These are phyloP conservation scores for Eonycteris spelaea DNA, from an alignment of 2,113 vertebrate genomes.

Conservation along the genomic window DNA sequence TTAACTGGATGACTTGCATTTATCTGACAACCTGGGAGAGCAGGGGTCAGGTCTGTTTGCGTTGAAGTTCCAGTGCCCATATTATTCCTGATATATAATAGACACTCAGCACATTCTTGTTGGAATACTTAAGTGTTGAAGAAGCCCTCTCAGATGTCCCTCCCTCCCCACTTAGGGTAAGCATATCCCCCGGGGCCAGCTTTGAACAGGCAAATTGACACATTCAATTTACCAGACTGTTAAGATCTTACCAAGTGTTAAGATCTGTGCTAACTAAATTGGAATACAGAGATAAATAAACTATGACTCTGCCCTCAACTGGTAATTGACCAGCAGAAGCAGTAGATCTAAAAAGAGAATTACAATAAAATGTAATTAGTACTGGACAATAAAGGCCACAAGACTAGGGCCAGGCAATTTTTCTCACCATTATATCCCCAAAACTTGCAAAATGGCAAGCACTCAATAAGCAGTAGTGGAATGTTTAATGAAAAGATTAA, in stretches of 20 bases:
- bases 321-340: not conserved
- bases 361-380: not conserved
- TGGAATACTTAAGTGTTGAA: not conserved
- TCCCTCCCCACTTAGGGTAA: not conserved
- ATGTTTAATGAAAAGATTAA: not conserved
- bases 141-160: not conserved
- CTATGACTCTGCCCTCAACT: not conserved
- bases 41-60: not conserved
- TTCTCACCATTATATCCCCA: not conserved
- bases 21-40: not conserved
- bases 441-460: not conserved
- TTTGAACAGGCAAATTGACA: constrained; percentile 25
- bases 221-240: not conserved
- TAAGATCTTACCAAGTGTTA: not conserved
- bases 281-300: constrained; percentile 21
- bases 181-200: not conserved
- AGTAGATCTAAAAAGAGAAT: not conserved
- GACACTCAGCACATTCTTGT: not conserved
- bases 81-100: not conserved
- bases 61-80: not conserved
- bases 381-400: not conserved
- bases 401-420: not conserved
- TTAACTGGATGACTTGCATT: not conserved
- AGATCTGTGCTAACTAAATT: not conserved
- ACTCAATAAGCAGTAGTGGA: not conserved